Evolutionary conservation across 2,113 vertebrate genomes (phyloP).

Genomic region (Mirza zaza): DNA sequence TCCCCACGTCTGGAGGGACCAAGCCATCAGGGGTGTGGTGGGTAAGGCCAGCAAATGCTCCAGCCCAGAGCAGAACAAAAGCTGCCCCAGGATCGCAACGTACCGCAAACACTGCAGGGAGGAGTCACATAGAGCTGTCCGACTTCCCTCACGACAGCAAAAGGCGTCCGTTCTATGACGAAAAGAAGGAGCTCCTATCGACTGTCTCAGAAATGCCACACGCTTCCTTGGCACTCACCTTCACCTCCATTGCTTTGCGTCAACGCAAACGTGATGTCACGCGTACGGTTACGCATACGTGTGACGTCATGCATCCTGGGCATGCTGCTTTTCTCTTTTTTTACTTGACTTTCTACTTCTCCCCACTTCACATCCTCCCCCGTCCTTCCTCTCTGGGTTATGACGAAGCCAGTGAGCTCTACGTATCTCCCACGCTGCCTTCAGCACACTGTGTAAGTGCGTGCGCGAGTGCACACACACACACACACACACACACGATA

Average conservation of each 20-base stretch:
- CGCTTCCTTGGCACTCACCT: neutral
- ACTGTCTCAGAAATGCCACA: neutral
- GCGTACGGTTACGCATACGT: accelerated
- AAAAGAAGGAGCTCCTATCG: neutral
- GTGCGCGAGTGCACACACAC: neutral
- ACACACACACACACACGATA: neutral
- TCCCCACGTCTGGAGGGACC: neutral
- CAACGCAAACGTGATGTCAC: accelerated
- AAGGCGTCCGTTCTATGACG: too few relatives aligned
- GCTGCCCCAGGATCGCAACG: neutral
- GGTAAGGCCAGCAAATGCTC: neutral
- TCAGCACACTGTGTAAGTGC: accelerated
- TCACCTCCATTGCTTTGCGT: neutral
- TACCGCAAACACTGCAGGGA: neutral
- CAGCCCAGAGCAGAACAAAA: too few relatives aligned
- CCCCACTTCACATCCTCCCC: neutral
- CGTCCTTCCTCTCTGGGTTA: neutral
- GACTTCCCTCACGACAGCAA: neutral
- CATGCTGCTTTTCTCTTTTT: neutral
- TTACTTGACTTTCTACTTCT: neutral
- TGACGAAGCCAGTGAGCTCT: neutral
- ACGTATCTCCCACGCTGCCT: neutral
- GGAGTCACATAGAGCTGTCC: neutral
- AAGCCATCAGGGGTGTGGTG: neutral
- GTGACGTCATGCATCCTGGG: too few relatives aligned